phyloP scores from a whole-genome alignment of 2,113 vertebrate genomes.

The Ptychochromis oligacanthus region DNA sequence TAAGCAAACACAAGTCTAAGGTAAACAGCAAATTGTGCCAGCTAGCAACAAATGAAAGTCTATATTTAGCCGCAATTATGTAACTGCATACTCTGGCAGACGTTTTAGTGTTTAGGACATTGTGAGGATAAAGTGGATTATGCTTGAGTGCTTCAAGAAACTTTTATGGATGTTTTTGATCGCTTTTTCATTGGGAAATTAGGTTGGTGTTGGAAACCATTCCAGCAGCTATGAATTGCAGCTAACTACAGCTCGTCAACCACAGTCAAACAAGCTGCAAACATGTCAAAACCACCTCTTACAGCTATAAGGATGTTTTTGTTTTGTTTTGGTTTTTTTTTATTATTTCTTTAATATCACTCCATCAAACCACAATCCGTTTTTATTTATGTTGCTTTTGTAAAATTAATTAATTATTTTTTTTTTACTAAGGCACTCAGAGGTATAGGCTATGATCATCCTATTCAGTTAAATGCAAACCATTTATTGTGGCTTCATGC shows the following conservation, averaged over 20 bases:
- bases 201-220: neutral
- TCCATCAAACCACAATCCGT: neutral
- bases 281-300: neutral
- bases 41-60: neutral
- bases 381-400: neutral
- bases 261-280: neutral
- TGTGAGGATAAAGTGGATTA: neutral
- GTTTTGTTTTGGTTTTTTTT: no score
- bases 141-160: neutral
- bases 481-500: neutral
- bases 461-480: neutral
- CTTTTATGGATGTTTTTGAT: neutral
- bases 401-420: no score
- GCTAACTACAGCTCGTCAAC: neutral
- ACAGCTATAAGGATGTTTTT: no score
- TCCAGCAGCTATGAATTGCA: neutral
- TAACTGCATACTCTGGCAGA: neutral
- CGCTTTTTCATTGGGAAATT: neutral
- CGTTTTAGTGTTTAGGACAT: neutral
- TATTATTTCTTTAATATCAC: neutral
- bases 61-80: neutral
- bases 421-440: neutral
- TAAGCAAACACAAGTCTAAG: neutral
- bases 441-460: neutral
- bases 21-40: neutral